Evolutionary conservation across 2,888 invertebrate genomes (phyloP).

Genomic region (Dicyrtoma fusca): DNA sequence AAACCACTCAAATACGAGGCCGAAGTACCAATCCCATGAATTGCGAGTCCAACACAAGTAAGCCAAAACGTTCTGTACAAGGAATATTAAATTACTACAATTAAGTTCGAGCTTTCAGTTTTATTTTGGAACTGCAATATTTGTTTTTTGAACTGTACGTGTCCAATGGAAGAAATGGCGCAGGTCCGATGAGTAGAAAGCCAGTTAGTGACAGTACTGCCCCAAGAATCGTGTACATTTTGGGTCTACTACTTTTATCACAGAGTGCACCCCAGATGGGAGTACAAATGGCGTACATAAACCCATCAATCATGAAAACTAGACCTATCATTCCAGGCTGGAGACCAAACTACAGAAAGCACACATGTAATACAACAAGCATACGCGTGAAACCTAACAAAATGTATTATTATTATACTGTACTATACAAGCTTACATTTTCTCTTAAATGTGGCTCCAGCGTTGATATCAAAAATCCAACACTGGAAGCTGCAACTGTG

Average conservation of each 20-base stretch:
- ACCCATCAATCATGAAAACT: slow-evolving; percentile 70
- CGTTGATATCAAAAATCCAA: slow-evolving; percentile 65
- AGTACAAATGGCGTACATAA: slow-evolving; percentile 14
- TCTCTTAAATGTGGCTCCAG: slow-evolving; percentile 66
- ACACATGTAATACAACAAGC: slow-evolving; percentile 4
- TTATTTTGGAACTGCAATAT: background rate
- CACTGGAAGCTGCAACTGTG: slow-evolving; percentile 59
- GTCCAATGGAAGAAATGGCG: slow-evolving; percentile 71
- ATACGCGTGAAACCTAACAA: slow-evolving; percentile 36
- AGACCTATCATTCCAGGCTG: slow-evolving; percentile 57
- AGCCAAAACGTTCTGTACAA: slow-evolving; percentile 62
- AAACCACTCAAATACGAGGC: slow-evolving; percentile 85
- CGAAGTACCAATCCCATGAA: slow-evolving; percentile 83
- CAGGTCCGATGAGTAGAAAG: slow-evolving; percentile 78
- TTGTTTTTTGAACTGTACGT: slow-evolving; percentile 61
- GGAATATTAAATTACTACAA: background rate
- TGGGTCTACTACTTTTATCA: slow-evolving; percentile 71
- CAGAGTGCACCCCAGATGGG: slow-evolving; percentile 79
- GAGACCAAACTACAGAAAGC: slow-evolving; percentile 55
- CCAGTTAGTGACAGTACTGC: slow-evolving; percentile 70
- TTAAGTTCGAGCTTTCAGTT: background rate
- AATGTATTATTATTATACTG: slow-evolving; percentile 1
- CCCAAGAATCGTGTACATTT: slow-evolving; percentile 70
- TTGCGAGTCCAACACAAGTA: slow-evolving; percentile 71
- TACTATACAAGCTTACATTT: slow-evolving; percentile 40